Conservation (phyloP, 2,797 vertebrate species). For the Momotus momota region DNA sequence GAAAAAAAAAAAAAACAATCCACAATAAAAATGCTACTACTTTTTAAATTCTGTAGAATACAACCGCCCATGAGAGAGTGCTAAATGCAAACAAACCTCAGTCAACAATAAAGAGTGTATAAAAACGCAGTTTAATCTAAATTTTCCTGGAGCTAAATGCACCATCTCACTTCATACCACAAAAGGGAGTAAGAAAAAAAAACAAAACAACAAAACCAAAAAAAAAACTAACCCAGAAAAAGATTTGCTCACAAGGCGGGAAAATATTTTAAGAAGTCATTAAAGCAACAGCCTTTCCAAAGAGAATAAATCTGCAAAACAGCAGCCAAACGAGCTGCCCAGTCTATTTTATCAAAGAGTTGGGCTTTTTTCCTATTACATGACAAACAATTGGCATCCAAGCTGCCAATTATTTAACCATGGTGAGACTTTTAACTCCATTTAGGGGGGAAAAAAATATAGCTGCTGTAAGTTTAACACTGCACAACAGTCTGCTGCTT, state of each 20-base stretch:
- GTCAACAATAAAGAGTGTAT: constrained; percentile 5
- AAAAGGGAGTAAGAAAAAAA: neutral
- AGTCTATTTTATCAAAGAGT: neutral
- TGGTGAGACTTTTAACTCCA: constrained; percentile 5
- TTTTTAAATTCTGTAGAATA: neutral
- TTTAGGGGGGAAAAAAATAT: constrained; percentile 2
- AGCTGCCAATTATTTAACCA: constrained; percentile 31
- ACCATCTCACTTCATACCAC: neutral
- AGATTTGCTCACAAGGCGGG: neutral
- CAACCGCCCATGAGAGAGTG: neutral
- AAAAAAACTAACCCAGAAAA: neutral
- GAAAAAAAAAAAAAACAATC: neutral
- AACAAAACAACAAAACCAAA: neutral
- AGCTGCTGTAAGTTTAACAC: neutral
- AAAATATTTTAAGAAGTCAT: constrained; percentile 36
- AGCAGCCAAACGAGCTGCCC: constrained; percentile 20
- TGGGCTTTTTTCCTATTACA: neutral
- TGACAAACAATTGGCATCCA: constrained; percentile 29
- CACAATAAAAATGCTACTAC: neutral
- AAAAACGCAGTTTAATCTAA: constrained; percentile 42
- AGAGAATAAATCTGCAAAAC: constrained; percentile 30
- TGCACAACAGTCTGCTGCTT: neutral
- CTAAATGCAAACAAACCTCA: constrained; percentile 19
- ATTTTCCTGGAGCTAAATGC: neutral
- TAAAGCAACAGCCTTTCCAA: neutral